Evolutionary conservation across 2,113 vertebrate genomes (phyloP).

Genomic region (Hyperopisus bebe): DNA sequence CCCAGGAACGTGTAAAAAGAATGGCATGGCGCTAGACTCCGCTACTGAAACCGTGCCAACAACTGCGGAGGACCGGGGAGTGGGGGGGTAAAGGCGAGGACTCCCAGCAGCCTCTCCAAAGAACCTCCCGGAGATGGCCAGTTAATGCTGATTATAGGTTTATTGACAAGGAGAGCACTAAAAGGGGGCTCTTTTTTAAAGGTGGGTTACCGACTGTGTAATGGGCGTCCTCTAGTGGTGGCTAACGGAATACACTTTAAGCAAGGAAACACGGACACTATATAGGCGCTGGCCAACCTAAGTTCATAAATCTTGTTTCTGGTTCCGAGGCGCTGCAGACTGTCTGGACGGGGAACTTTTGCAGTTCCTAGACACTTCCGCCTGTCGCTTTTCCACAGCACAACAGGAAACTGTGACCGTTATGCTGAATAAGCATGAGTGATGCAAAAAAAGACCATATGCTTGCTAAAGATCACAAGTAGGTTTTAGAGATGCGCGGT

Average conservation of each 20-base stretch:
- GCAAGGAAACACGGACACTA: not conserved
- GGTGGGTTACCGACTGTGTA: not conserved
- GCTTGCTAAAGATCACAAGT: not conserved
- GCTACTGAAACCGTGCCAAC: not conserved
- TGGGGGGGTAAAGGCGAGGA: not conserved
- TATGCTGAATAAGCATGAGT: not conserved
- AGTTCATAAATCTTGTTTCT: not conserved
- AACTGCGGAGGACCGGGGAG: not conserved
- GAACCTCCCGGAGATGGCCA: not conserved
- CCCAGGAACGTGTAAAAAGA: not conserved
- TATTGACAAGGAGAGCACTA: not conserved
- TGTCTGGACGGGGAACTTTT: not conserved
- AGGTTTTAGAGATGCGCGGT: not conserved
- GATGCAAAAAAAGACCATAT: not conserved
- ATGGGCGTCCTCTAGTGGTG: not conserved
- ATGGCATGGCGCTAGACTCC: too few species aligned
- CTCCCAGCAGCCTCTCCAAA: not conserved
- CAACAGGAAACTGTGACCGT: not conserved
- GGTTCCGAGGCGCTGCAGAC: not conserved
- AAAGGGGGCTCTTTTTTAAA: not conserved
- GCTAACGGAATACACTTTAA: not conserved
- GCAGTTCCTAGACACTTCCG: not conserved
- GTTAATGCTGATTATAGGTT: conserved; percentile 14
- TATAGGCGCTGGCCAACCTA: not conserved
- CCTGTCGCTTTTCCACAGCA: not conserved